Conservation (phyloP, 1,140 invertebrate species). For the Drosophila parabipectinata region DNA sequence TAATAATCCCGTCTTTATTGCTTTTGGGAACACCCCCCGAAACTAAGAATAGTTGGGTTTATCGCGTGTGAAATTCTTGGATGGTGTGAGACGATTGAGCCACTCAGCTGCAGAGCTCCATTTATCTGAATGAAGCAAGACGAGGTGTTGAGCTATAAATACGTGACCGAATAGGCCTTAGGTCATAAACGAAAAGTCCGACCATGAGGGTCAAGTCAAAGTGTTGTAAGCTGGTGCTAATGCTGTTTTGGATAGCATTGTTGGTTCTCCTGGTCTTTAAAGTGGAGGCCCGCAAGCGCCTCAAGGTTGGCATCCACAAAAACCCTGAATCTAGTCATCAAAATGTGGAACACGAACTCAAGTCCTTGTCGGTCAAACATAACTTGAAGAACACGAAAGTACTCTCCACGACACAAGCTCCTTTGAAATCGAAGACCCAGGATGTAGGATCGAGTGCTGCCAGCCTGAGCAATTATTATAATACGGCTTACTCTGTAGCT, state of each 20-base stretch:
- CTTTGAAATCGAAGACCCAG: not conserved
- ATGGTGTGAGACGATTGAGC: conserved; percentile 19
- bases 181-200: conserved; percentile 5
- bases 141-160: conserved; percentile 29
- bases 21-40: conserved; percentile 5
- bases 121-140: conserved; percentile 9
- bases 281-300: conserved; percentile 8
- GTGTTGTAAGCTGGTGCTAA: not conserved
- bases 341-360: conserved; percentile 28
- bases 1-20: not conserved
- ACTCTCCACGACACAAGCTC: not conserved
- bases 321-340: conserved; percentile 28
- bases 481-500: conserved; percentile 98
- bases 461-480: conserved; percentile 78
- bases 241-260: conserved; percentile 15
- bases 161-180: conserved; percentile 33
- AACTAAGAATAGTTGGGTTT: not conserved
- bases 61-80: conserved; percentile 39
- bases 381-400: conserved; percentile 1
- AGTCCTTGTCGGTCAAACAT: conserved; percentile 31
- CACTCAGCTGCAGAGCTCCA: not conserved
- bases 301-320: conserved; percentile 19
- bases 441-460: not conserved
- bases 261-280: not conserved
- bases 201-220: conserved; percentile 27